These are phyloP conservation scores for Gari tellinella DNA, from an alignment of 2,888 invertebrate species.

Conservation along the genomic window DNA sequence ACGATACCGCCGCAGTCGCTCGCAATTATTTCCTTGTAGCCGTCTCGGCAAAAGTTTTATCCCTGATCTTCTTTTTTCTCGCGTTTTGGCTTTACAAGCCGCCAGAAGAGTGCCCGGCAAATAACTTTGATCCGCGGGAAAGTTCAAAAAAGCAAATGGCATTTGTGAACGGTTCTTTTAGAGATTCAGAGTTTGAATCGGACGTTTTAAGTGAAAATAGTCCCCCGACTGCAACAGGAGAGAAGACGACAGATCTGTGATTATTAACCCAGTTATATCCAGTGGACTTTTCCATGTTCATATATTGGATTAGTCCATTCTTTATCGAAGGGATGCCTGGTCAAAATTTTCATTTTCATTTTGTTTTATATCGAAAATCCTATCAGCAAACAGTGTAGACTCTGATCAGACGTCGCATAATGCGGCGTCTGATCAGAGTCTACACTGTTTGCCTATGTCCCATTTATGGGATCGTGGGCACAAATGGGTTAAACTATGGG, in stretches of 20 bases:
- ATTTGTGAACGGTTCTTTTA: conserved; percentile 55
- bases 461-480: no score
- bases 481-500: no score
- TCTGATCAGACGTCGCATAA: no score
- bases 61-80: conserved; percentile 58
- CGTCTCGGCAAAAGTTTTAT: conserved; percentile 48
- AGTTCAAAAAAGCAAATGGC: conserved; percentile 45
- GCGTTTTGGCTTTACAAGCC: conserved; percentile 65
- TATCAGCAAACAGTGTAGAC: no score
- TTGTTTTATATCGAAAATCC: no score
- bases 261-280: no score
- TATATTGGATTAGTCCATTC: no score
- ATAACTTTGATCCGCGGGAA: conserved; percentile 22
- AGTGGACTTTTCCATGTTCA: no score
- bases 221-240: not conserved
- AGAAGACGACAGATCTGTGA: conserved; percentile 10
- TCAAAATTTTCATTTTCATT: no score
- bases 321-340: no score
- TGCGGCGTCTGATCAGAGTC: no score
- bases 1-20: conserved; percentile 62
- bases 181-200: conserved; percentile 47
- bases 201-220: conserved; percentile 24
- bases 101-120: conserved; percentile 20
- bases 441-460: no score
- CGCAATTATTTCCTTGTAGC: conserved; percentile 67